Base-by-base conservation (phyloP, 1,140 invertebrate species). In the Akabosia matsudoensis region DNA sequence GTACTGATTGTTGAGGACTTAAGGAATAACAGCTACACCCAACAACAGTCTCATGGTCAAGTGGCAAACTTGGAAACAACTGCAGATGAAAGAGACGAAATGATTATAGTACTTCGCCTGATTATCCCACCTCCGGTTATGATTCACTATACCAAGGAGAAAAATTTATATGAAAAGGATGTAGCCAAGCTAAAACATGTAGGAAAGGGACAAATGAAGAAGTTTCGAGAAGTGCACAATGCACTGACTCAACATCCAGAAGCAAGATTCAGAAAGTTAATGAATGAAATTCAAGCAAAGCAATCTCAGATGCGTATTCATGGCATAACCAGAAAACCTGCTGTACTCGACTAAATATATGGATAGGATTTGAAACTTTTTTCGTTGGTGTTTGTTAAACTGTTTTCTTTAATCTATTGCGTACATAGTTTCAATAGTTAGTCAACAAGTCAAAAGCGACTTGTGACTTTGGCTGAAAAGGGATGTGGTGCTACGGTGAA, bases 401-500 rank as follows among this genome's bases (percentile, higher is more conserved):
- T 45, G 37, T 45, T 10, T 45, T 45, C 18, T 10, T 45, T 45
- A 7, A 45, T 18, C 37, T 45, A 45, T 45, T 45, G 7, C 37
- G 18, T 18, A 45, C 7, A 45, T 10, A 45, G 18, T 45, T 18
- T 18, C 7, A 18, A 45, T 45, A 10, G 18, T 45, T 45, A 45
- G 7, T 45, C 37, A 7, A 45, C 18, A 10, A 56, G 37, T 72
- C 45, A 72, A 45, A 13, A 72, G 2, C 70, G 33, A 13, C 3
- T 1, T 18, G 70, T 76, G 1, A 74, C 74, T 45, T 37, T 64
- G 13, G 74, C 72, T 18, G 26, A 51, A 74, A 74, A 74, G 28
- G 37, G 37, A 13, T 74, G 33, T n/a, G 72, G 72, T 4, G 73
- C 73, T 2, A 54, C 16, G 18, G 73, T 74, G 45, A 74, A 74